These are phyloP conservation scores for Amniataba percoides DNA, from an alignment of 2,797 vertebrate genomes.

Conservation along the genomic window DNA sequence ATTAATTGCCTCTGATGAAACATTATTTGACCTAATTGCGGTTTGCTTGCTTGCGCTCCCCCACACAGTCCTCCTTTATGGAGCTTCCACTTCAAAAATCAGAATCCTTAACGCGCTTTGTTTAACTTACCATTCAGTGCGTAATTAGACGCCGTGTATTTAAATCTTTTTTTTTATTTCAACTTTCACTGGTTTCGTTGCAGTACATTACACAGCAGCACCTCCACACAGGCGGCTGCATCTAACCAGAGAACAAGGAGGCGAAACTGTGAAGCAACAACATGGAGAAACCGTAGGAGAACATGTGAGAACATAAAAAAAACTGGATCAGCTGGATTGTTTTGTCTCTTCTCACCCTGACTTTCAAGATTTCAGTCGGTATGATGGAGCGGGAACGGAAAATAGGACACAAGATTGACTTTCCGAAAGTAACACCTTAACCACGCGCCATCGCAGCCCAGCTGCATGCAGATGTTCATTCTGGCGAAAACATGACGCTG, in stretches of 20 bases:
- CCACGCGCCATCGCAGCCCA: slow-evolving; percentile 21
- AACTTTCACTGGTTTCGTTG: not conserved
- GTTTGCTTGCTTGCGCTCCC: slow-evolving; percentile 16
- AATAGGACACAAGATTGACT: not conserved
- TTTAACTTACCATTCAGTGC: not conserved
- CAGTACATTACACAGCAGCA: not conserved
- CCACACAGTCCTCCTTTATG: slow-evolving; percentile 8
- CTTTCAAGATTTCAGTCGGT: not conserved
- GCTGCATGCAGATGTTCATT: slow-evolving; percentile 26
- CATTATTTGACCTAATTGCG: slow-evolving; percentile 32
- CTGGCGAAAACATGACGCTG: not conserved
- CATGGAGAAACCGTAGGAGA: not conserved
- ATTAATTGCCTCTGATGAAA: slow-evolving; percentile 28
- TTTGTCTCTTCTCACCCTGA: not conserved
- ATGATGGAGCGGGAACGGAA: not conserved
- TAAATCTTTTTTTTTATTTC: slow-evolving; percentile 8
- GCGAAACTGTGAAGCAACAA: not conserved
- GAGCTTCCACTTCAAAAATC: slow-evolving; percentile 28
- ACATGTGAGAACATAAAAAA: not conserved
- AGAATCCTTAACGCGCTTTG: not conserved
- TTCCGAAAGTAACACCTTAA: slow-evolving; percentile 15
- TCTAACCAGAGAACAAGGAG: no score
- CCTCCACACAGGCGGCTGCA: not conserved
- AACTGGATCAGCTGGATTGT: not conserved
- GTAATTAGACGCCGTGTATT: slow-evolving; percentile 6